Evolutionary conservation across 2,113 vertebrate species (phyloP).

Genomic region (Carassius gibelio): DNA sequence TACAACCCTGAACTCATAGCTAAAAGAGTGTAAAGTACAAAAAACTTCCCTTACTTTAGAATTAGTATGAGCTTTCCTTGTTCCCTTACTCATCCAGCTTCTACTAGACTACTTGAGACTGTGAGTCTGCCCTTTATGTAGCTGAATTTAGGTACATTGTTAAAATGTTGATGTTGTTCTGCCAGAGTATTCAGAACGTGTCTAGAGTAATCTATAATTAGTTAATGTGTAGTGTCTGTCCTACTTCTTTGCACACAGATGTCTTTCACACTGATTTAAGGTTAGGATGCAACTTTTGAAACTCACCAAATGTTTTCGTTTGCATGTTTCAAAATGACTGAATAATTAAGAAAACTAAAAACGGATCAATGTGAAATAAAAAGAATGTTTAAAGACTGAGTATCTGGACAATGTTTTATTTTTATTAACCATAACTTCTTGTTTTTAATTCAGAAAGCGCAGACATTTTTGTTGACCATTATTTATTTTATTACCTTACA

Average conservation of each 20-base stretch:
- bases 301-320: background rate
- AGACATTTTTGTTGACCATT: background rate
- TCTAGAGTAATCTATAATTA: background rate
- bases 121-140: background rate
- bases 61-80: background rate
- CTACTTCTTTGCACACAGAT: background rate
- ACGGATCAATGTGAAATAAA: conserved; percentile 12
- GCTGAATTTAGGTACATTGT: background rate
- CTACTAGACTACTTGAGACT: background rate
- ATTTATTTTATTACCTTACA: background rate
- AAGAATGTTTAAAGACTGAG: background rate
- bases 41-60: background rate
- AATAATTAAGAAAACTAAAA: conserved; percentile 3
- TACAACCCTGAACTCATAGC: background rate
- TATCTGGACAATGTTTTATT: background rate
- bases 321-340: conserved; percentile 5
- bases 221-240: conserved; percentile 7
- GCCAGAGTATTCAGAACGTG: background rate
- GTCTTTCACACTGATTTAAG: background rate
- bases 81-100: background rate
- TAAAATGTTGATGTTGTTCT: conserved; percentile 1
- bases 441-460: background rate
- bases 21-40: background rate
- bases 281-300: background rate
- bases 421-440: background rate